phyloP scores from a whole-genome alignment of 2,888 invertebrate species.

The Agrochola macilenta region DNA sequence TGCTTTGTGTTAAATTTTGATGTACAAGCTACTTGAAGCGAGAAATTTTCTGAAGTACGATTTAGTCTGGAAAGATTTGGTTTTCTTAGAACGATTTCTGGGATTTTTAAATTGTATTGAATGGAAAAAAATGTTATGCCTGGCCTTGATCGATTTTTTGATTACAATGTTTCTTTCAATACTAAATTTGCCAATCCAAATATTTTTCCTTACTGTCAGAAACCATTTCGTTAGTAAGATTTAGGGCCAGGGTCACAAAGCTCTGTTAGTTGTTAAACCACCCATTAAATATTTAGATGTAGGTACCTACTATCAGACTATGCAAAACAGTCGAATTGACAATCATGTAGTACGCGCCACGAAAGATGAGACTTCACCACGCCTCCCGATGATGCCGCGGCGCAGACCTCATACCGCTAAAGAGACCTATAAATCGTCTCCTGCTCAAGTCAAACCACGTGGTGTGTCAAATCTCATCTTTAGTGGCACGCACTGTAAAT shows the following conservation, averaged over 20 bases:
- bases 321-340: neutral
- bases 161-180: slow-evolving; percentile 1
- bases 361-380: too few relatives aligned
- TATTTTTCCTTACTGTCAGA: neutral
- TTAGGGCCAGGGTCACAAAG: neutral
- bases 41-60: slow-evolving; percentile 2
- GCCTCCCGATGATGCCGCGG: too few relatives aligned
- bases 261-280: neutral
- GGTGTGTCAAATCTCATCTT: too few relatives aligned
- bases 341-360: too few relatives aligned
- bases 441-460: too few relatives aligned
- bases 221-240: neutral
- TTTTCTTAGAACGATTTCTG: neutral
- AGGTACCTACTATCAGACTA: neutral
- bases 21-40: neutral
- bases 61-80: neutral
- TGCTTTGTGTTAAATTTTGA: slow-evolving; percentile 38
- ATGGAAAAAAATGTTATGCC: neutral
- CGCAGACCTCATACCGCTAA: too few relatives aligned
- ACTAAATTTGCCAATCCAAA: neutral
- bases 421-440: too few relatives aligned
- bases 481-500: neutral
- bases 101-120: neutral
- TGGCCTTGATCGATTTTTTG: neutral
- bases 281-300: neutral